phyloP scores from a whole-genome alignment of 2,113 vertebrate species.

The Coryphaenoides rupestris region DNA sequence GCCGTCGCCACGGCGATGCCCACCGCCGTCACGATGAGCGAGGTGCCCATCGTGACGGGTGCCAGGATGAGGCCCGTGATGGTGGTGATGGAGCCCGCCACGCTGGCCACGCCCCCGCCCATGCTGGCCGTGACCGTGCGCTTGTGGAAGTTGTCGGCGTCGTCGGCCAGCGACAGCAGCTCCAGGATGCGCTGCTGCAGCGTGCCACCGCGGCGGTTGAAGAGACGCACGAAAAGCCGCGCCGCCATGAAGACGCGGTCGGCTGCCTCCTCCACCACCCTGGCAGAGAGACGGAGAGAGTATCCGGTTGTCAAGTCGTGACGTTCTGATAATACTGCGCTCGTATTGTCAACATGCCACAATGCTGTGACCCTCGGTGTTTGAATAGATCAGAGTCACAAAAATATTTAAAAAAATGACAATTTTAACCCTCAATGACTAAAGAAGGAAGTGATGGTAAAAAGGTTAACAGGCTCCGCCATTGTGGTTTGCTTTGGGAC shows the following conservation, averaged over 20 bases:
- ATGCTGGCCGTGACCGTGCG: slow-evolving; percentile 68
- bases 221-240: slow-evolving; percentile 65
- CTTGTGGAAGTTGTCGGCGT: slow-evolving; percentile 70
- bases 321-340: no score
- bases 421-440: no score
- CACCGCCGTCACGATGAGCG: slow-evolving; percentile 73
- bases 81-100: slow-evolving; percentile 70
- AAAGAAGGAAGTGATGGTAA: no score
- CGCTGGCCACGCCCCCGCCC: slow-evolving; percentile 67
- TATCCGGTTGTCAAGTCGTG: no score
- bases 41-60: slow-evolving; percentile 73
- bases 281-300: slow-evolving; percentile 15
- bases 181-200: slow-evolving; percentile 63
- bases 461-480: no score
- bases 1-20: slow-evolving; percentile 73
- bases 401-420: no score
- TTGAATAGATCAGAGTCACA: no score
- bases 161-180: slow-evolving; percentile 62
- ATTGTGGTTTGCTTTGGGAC: no score
- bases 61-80: slow-evolving; percentile 75
- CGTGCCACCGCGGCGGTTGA: slow-evolving; percentile 52
- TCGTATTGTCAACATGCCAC: background rate
- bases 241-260: slow-evolving; percentile 73
- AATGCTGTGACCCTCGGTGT: background rate
- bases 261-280: slow-evolving; percentile 65